Evolutionary conservation across 2,888 invertebrate species (phyloP).

Genomic region (Drosophila limbata): DNA sequence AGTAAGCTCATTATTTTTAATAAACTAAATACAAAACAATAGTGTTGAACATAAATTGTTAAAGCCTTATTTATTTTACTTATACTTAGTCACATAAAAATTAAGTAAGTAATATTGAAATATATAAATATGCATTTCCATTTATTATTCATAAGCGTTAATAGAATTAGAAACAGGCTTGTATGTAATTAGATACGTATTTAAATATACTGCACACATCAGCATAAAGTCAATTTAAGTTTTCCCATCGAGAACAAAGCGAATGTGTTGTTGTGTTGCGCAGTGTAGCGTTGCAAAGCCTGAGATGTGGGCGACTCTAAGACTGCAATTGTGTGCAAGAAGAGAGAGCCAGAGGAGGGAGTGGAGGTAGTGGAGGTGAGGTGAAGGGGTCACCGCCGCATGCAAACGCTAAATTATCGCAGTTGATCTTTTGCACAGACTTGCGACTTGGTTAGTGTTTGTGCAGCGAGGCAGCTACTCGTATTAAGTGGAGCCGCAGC

Average conservation of each 20-base stretch:
- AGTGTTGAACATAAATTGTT: too few species aligned
- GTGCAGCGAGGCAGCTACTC: constrained; percentile 45
- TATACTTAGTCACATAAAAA: not conserved
- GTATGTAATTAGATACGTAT: not conserved
- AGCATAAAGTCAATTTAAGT: constrained; percentile 4
- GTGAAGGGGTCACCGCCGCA: constrained; percentile 39
- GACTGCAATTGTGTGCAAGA: constrained; percentile 11
- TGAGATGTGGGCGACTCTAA: constrained; percentile 44
- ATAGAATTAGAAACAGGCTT: not conserved
- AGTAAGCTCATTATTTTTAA: not conserved
- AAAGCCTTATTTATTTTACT: too few species aligned
- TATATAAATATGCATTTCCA: constrained; percentile 5
- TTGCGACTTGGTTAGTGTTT: constrained; percentile 19
- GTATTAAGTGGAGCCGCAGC: constrained; percentile 48
- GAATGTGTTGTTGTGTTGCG: constrained; percentile 26
- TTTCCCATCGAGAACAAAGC: constrained; percentile 52
- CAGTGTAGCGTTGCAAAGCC: constrained; percentile 51
- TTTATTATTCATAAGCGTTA: not conserved
- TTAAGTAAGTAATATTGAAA: not conserved
- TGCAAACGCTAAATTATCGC: constrained; percentile 74
- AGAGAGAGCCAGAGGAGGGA: not conserved
- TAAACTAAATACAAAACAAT: not conserved
- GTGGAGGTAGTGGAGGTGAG: not conserved
- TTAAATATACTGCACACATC: constrained; percentile 1
- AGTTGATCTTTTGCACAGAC: constrained; percentile 67